Evolutionary conservation across 2,797 vertebrate genomes (phyloP).

Genomic region (Pelobates cultripes): DNA sequence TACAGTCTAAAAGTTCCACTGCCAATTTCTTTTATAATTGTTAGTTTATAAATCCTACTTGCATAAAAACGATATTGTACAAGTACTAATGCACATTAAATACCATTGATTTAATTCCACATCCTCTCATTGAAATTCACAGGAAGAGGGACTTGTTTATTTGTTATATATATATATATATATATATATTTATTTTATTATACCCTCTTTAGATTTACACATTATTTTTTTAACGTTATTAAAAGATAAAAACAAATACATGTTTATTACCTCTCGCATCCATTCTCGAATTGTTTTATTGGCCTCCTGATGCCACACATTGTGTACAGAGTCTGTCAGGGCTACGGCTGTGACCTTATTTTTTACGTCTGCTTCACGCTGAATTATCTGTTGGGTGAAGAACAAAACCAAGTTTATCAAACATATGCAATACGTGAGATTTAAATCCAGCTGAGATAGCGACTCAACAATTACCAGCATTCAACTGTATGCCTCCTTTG

Average conservation of each 20-base stretch:
- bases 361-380: constrained; percentile 91
- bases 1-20: too few relatives aligned
- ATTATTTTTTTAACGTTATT: too few relatives aligned
- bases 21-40: too few relatives aligned
- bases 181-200: too few relatives aligned
- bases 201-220: too few relatives aligned
- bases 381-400: constrained; percentile 87
- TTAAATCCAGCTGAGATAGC: constrained; percentile 37
- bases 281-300: constrained; percentile 91
- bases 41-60: too few relatives aligned
- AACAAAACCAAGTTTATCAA: constrained; percentile 48
- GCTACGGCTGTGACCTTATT: constrained; percentile 90
- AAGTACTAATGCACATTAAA: too few relatives aligned
- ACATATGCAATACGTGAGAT: constrained; percentile 42
- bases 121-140: too few relatives aligned
- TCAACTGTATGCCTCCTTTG: constrained; percentile 30
- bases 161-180: too few relatives aligned
- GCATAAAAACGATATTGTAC: too few relatives aligned
- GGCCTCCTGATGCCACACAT: constrained; percentile 95
- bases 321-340: constrained; percentile 95
- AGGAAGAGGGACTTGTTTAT: too few relatives aligned
- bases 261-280: constrained; percentile 89
- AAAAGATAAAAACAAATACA: not conserved
- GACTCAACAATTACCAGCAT: constrained; percentile 30
- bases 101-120: too few relatives aligned